These are phyloP conservation scores for Naja naja DNA, from an alignment of 2,113 vertebrate species.

Conservation along the genomic window DNA sequence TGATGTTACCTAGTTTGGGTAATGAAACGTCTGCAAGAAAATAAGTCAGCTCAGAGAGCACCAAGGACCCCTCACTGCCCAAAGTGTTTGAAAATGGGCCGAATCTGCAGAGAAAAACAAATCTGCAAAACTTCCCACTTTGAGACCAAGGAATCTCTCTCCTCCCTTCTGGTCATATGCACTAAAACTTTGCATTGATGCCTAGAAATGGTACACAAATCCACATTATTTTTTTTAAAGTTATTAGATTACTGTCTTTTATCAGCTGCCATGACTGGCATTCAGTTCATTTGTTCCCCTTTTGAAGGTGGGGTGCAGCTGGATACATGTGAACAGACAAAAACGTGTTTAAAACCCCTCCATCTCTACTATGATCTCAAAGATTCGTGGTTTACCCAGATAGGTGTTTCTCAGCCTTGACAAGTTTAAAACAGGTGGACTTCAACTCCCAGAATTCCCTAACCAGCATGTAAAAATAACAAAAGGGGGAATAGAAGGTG, in stretches of 20 bases:
- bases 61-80: background rate
- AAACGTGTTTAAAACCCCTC: background rate
- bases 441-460: too few species aligned
- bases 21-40: too few species aligned
- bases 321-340: background rate
- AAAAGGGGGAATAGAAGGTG: too few species aligned
- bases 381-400: background rate
- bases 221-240: background rate
- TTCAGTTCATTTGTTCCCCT: background rate
- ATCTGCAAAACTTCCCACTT: background rate
- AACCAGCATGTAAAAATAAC: too few species aligned
- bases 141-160: background rate
- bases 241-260: background rate
- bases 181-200: background rate
- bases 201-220: background rate
- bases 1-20: too few species aligned
- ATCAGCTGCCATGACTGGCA: background rate
- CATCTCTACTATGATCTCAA: background rate
- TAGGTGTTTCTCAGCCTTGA: too few species aligned
- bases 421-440: too few species aligned
- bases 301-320: background rate
- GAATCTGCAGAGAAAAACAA: background rate
- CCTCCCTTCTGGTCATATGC: background rate
- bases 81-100: background rate
- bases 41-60: too few species aligned